phyloP scores from a whole-genome alignment of 2,888 invertebrate genomes.

The Tipula lateralis region DNA sequence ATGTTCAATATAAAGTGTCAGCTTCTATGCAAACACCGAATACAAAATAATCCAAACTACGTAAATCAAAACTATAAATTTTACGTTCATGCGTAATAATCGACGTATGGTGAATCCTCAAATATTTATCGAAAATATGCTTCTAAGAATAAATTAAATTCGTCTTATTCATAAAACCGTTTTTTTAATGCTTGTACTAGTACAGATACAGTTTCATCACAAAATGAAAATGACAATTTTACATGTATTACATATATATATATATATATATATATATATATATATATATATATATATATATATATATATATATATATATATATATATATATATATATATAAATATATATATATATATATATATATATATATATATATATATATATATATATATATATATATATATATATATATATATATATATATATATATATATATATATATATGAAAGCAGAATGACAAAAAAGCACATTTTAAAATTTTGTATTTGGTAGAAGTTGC shows the following conservation, averaged over 20 bases:
- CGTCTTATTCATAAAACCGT: not conserved
- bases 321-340: not conserved
- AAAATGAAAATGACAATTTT: not conserved
- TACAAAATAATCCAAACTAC: not conserved
- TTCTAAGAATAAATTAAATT: not conserved
- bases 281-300: not conserved
- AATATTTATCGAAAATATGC: not conserved
- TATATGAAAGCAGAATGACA: not conserved
- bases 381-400: not conserved
- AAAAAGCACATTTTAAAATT: not conserved
- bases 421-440: not conserved
- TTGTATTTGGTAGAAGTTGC: not conserved
- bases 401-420: not conserved
- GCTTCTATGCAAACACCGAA: not conserved
- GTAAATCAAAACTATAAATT: not conserved
- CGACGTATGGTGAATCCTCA: not conserved
- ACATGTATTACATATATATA: not conserved
- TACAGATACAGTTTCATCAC: not conserved
- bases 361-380: not conserved
- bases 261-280: too few relatives aligned
- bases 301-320: not conserved
- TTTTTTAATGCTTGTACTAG: not conserved
- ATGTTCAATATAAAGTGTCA: too few relatives aligned
- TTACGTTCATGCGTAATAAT: not conserved
- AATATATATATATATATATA: too few relatives aligned